phyloP scores from a whole-genome alignment of 2,113 vertebrate species.

The Aphelocoma coerulescens region DNA sequence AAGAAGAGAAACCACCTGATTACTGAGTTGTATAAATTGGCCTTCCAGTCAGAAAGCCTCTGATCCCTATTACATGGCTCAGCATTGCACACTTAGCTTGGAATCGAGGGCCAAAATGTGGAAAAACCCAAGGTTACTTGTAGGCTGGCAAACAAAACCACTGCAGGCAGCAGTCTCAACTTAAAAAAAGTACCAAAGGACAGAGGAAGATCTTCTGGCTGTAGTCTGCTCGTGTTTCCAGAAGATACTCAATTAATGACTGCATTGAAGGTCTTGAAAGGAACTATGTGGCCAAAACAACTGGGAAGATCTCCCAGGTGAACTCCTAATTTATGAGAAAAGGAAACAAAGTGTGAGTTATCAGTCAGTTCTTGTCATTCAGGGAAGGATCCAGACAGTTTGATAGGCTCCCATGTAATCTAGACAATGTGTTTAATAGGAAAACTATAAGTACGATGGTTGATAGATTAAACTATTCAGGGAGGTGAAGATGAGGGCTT shows the following conservation, averaged over 20 bases:
- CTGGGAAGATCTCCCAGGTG: background rate
- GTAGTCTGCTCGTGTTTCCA: background rate
- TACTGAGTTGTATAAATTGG: background rate
- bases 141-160: background rate
- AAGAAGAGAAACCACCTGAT: fast-evolving
- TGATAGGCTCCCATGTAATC: background rate
- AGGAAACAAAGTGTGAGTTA: background rate
- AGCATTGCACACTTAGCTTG: fast-evolving
- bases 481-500: background rate
- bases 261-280: background rate
- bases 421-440: background rate
- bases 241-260: background rate
- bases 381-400: background rate
- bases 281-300: background rate
- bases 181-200: background rate
- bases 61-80: background rate
- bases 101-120: background rate
- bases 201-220: background rate
- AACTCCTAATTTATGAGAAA: background rate
- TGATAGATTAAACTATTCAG: background rate
- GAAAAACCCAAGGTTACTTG: background rate
- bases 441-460: background rate
- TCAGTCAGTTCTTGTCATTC: background rate
- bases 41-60: background rate
- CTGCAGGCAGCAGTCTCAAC: background rate